Evolutionary conservation across 2,113 vertebrate genomes (phyloP).

Genomic region (Atlantisia rogersi): DNA sequence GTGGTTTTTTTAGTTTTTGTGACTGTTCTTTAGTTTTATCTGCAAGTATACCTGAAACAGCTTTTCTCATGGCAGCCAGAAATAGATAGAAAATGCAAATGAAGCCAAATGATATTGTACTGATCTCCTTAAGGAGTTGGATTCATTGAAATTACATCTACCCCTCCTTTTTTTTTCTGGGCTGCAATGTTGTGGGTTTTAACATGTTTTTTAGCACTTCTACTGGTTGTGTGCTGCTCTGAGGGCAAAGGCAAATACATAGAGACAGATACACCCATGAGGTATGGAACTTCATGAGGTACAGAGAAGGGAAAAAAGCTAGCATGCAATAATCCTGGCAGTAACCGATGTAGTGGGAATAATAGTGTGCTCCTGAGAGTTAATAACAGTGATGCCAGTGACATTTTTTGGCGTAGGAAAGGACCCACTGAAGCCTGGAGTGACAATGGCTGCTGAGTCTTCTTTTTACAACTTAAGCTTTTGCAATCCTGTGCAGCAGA

Average conservation of each 20-base stretch:
- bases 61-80: background rate
- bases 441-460: background rate
- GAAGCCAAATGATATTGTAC: background rate
- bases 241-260: background rate
- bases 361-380: background rate
- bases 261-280: background rate
- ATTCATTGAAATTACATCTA: background rate
- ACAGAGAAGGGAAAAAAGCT: background rate
- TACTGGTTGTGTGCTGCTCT: background rate
- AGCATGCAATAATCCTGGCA: background rate
- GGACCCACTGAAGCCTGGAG: background rate
- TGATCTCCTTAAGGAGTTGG: background rate
- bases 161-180: background rate
- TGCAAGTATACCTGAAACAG: background rate
- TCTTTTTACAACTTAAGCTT: background rate
- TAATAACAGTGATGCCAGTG: background rate
- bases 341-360: background rate
- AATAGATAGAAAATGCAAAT: constrained; percentile 12
- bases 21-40: background rate
- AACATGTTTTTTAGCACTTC: background rate
- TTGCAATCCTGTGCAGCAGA: background rate
- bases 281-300: background rate
- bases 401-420: background rate
- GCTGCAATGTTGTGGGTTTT: background rate
- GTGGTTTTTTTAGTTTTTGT: background rate